These are phyloP conservation scores for Nymphicus hollandicus DNA, from an alignment of 2,113 vertebrate genomes.

Conservation along the genomic window DNA sequence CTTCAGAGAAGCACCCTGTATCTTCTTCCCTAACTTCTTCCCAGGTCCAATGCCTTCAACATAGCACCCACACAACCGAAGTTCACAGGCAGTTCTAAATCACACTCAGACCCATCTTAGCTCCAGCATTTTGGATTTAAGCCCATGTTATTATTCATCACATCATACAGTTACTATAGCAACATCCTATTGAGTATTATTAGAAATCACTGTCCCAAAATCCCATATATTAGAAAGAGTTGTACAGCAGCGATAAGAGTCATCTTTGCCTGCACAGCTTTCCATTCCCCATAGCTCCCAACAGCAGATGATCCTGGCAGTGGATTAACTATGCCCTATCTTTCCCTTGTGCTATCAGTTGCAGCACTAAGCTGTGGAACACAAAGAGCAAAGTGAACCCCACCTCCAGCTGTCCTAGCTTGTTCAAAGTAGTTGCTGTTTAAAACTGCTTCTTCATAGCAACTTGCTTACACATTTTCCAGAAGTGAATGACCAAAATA, in stretches of 20 bases:
- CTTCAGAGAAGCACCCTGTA: background rate
- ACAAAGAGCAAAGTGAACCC: background rate
- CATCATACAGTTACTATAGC: constrained; percentile 31
- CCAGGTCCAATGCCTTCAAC: background rate
- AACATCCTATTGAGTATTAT: constrained; percentile 49
- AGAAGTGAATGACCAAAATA: background rate
- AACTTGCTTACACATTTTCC: background rate
- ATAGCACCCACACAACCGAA: background rate
- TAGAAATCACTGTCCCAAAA: constrained; percentile 33
- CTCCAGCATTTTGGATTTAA: background rate
- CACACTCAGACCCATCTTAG: background rate
- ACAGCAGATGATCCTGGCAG: background rate
- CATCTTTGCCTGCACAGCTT: background rate
- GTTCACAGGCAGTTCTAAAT: background rate
- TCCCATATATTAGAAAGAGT: background rate
- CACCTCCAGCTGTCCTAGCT: background rate
- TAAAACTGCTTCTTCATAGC: background rate
- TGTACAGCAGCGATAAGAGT: background rate
- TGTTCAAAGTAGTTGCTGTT: background rate
- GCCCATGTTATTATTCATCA: constrained; percentile 29
- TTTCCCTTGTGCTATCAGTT: background rate
- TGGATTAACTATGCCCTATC: background rate
- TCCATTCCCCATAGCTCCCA: background rate
- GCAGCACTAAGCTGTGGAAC: background rate
- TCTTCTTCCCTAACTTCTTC: background rate